Percentiles rank a stretch among this genome's conserved stretches.
These are phyloP conservation scores for Apodemus agrarius DNA, from an alignment of 2,797 vertebrate genomes.

Conservation along the genomic window DNA sequence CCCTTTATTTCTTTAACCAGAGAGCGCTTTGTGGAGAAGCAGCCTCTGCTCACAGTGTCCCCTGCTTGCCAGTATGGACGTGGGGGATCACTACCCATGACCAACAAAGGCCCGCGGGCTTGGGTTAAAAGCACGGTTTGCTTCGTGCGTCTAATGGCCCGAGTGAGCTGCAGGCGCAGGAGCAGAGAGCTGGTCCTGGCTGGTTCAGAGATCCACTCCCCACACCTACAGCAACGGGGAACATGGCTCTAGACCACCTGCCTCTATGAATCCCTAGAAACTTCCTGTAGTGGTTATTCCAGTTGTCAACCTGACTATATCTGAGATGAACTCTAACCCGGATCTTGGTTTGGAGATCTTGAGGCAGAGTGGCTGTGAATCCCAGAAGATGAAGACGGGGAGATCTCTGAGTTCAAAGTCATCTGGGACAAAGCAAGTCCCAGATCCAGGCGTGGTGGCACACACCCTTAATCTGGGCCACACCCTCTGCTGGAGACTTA, in stretches of 20 bases:
- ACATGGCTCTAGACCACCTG: conserved; percentile 42
- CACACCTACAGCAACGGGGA: conserved; percentile 70
- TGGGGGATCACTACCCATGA: not conserved
- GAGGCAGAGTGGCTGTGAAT: too few relatives aligned
- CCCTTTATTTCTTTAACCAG: not conserved
- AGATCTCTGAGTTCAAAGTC: too few relatives aligned
- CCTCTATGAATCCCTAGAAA: conserved; percentile 12
- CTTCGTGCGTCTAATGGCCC: conserved; percentile 40
- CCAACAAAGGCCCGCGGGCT: conserved; percentile 41
- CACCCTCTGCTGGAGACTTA: too few relatives aligned
- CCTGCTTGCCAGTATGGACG: not conserved
- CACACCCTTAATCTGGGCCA: too few relatives aligned
- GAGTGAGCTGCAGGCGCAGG: not conserved
- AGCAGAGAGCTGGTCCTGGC: not conserved
- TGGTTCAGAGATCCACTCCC: not conserved
- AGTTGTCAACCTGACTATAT: too few relatives aligned
- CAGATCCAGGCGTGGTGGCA: too few relatives aligned
- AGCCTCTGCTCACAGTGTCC: not conserved
- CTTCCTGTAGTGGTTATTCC: not conserved
- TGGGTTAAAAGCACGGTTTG: conserved; percentile 25
- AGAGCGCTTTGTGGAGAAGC: conserved; percentile 28
- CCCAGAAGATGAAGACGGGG: too few relatives aligned
- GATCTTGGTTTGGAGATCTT: too few relatives aligned
- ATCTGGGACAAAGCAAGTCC: too few relatives aligned
- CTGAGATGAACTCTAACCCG: too few relatives aligned